These are phyloP conservation scores for Operophtera brumata DNA, from an alignment of 2,888 invertebrate species.

Conservation along the genomic window DNA sequence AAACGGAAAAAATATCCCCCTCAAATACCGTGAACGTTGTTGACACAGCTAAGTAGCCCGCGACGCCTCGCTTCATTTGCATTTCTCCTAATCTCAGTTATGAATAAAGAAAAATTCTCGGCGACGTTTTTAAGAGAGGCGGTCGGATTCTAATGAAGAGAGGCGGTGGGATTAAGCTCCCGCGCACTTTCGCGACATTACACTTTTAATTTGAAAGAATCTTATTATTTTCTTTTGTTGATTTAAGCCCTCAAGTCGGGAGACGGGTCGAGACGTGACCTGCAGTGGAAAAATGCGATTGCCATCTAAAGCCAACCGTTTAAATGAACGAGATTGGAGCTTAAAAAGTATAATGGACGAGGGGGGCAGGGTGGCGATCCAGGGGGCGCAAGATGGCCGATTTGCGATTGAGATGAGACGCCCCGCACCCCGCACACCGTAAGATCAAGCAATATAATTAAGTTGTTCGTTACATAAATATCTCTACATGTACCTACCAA, in stretches of 20 bases:
- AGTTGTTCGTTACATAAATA: conserved; percentile 61
- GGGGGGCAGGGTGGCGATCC: conserved; percentile 73
- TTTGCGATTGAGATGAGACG: conserved; percentile 81
- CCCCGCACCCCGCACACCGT: conserved; percentile 54
- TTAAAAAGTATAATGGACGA: conserved; percentile 86
- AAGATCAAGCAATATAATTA: conserved; percentile 79
- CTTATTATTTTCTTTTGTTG: conserved; percentile 86
- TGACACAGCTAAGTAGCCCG: conserved; percentile 79
- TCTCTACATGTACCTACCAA: conserved; percentile 42
- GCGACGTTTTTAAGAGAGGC: conserved; percentile 71
- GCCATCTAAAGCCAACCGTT: conserved; percentile 86
- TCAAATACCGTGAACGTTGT: conserved; percentile 60
- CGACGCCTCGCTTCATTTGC: conserved; percentile 77
- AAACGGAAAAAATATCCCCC: conserved; percentile 49
- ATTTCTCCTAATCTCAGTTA: conserved; percentile 79
- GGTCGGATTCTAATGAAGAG: conserved; percentile 77
- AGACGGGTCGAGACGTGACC: conserved; percentile 84
- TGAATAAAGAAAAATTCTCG: conserved; percentile 79
- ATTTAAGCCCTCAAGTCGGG: conserved; percentile 83
- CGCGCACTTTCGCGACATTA: conserved; percentile 79
- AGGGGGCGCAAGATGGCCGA: conserved; percentile 79
- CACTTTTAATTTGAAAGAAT: conserved; percentile 88
- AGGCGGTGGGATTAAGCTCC: conserved; percentile 65
- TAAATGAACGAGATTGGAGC: conserved; percentile 86
- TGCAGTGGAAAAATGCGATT: conserved; percentile 87